Evolutionary conservation across 1,140 invertebrate species (phyloP).

Genomic region (Ooceraea biroi): DNA sequence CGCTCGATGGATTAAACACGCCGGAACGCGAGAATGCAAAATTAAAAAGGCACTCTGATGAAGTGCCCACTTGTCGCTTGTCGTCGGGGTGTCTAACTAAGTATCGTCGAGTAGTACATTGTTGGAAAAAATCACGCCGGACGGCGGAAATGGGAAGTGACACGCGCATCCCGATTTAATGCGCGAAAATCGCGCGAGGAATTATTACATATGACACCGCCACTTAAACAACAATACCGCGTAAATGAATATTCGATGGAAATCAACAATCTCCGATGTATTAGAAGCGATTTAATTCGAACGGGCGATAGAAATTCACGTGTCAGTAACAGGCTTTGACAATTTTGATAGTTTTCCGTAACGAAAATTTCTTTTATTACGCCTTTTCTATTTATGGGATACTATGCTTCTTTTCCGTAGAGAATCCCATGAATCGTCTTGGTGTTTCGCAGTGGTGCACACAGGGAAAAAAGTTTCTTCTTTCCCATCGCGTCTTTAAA

Average conservation of each 20-base stretch:
- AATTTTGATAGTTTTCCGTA: too few relatives aligned
- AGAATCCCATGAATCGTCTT: background rate
- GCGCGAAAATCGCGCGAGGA: conserved; percentile 1
- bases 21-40: conserved; percentile 41
- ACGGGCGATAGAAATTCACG: too few relatives aligned
- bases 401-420: too few relatives aligned
- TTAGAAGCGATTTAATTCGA: too few relatives aligned
- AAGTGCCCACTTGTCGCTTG: conserved; percentile 44
- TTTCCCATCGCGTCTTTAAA: conserved; percentile 15
- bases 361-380: too few relatives aligned
- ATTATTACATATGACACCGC: background rate
- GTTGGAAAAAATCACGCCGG: background rate
- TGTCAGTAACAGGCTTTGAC: too few relatives aligned
- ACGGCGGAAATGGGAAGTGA: conserved; percentile 10
- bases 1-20: conserved; percentile 46
- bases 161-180: background rate
- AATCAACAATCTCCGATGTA: too few relatives aligned
- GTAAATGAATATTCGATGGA: background rate
- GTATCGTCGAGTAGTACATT: conserved; percentile 41
- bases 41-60: conserved; percentile 53
- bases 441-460: background rate
- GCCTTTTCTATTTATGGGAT: too few relatives aligned
- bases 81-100: conserved; percentile 22
- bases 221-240: background rate
- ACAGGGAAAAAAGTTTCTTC: background rate